These are phyloP conservation scores for Lutraria rhynchaena DNA, from an alignment of 1,140 invertebrate genomes.

Conservation along the genomic window DNA sequence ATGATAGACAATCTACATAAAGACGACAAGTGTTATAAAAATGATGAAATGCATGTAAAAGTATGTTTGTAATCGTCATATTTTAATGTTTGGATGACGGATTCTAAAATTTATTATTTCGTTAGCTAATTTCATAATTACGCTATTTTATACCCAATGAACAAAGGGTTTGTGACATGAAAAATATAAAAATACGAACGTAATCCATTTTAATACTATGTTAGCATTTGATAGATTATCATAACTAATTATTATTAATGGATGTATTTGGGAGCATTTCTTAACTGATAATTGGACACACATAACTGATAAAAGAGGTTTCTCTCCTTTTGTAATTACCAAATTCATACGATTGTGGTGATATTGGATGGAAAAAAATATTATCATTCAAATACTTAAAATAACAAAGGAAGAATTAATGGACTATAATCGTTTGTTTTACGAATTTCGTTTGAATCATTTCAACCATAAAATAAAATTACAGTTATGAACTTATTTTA, in stretches of 20 bases:
- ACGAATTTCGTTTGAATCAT: too few species aligned
- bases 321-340: background rate
- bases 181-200: slow-evolving; percentile 18
- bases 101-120: slow-evolving; percentile 15
- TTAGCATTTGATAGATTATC: slow-evolving; percentile 19
- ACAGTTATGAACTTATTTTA: too few species aligned
- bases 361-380: too few species aligned
- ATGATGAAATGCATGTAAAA: too few species aligned
- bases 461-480: too few species aligned
- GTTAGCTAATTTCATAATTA: slow-evolving; percentile 30
- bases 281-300: slow-evolving; percentile 19
- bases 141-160: slow-evolving; percentile 10
- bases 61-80: slow-evolving; percentile 59
- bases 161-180: slow-evolving; percentile 13
- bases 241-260: slow-evolving; percentile 53
- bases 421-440: too few species aligned
- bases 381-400: too few species aligned
- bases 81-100: slow-evolving; percentile 43
- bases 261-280: background rate
- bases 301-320: slow-evolving; percentile 6
- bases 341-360: too few species aligned
- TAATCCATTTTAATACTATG: background rate
- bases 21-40: too few species aligned
- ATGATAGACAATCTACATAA: too few species aligned
- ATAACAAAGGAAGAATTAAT: too few species aligned